A percentile compares a stretch with the other conserved stretches of the same genome.
These are phyloP conservation scores for Saccostrea echinata DNA, from an alignment of 1,140 invertebrate genomes.

Conservation along the genomic window DNA sequence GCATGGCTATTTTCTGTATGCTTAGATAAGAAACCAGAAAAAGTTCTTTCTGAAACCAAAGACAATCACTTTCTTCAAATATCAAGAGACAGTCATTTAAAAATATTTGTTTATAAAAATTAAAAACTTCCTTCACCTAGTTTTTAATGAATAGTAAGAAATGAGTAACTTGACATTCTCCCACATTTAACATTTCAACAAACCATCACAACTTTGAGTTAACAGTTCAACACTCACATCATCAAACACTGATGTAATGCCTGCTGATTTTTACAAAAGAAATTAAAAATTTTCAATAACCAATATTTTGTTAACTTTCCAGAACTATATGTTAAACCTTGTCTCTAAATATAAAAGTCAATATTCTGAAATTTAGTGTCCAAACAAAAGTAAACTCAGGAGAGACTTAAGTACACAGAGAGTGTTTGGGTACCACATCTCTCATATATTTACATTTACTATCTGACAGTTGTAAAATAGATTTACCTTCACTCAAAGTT, in stretches of 20 bases:
- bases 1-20: neutral
- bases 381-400: neutral
- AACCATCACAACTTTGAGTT: too few relatives aligned
- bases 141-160: too few relatives aligned
- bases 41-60: neutral
- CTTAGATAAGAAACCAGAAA: neutral
- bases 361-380: neutral
- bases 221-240: neutral
- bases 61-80: neutral
- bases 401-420: neutral
- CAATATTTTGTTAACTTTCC: neutral
- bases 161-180: too few relatives aligned
- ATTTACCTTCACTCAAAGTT: too few relatives aligned
- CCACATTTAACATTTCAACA: too few relatives aligned
- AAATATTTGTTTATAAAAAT: too few relatives aligned
- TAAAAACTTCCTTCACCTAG: too few relatives aligned
- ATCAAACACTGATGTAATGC: neutral
- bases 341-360: constrained; percentile 9
- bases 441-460: neutral
- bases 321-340: neutral
- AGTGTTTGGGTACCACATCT: neutral
- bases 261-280: neutral
- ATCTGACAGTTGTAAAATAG: too few relatives aligned
- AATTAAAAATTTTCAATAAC: neutral
- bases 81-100: too few relatives aligned